Conservation (phyloP, 2,888 invertebrate genomes). For the Tipula confusa region DNA sequence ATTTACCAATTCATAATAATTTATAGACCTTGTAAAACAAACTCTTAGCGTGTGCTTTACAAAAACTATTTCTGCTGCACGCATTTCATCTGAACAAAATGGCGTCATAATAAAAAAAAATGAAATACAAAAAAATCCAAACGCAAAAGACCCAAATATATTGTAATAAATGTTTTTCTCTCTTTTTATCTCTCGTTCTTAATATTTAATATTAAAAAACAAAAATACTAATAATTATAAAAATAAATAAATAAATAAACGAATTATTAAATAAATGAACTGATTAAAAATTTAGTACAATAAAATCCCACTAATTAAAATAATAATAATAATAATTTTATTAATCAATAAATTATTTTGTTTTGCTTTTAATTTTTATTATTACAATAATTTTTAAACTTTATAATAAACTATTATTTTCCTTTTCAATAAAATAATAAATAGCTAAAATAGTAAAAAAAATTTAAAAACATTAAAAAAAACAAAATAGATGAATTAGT, state of each 20-base stretch:
- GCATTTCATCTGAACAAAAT: background rate
- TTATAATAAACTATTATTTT: background rate
- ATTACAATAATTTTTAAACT: too few relatives aligned
- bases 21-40: too few relatives aligned
- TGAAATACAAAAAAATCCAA: background rate
- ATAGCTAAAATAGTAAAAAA: background rate
- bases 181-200: background rate
- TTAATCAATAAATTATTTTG: background rate
- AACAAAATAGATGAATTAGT: conserved; percentile 25
- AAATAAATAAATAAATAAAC: background rate
- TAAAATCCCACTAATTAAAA: conserved; percentile 21
- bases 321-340: background rate
- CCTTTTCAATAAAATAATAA: background rate
- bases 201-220: background rate
- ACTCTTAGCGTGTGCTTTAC: too few relatives aligned
- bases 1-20: too few relatives aligned
- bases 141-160: background rate
- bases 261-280: conserved; percentile 29
- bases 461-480: background rate
- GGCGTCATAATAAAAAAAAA: background rate
- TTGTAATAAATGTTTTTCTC: background rate
- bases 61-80: too few relatives aligned
- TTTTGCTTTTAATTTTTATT: background rate
- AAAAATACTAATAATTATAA: background rate
- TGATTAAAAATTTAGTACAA: conserved; percentile 31